These are phyloP conservation scores for Glossosoma conforme DNA, from an alignment of 1,140 invertebrate genomes.

Conservation along the genomic window DNA sequence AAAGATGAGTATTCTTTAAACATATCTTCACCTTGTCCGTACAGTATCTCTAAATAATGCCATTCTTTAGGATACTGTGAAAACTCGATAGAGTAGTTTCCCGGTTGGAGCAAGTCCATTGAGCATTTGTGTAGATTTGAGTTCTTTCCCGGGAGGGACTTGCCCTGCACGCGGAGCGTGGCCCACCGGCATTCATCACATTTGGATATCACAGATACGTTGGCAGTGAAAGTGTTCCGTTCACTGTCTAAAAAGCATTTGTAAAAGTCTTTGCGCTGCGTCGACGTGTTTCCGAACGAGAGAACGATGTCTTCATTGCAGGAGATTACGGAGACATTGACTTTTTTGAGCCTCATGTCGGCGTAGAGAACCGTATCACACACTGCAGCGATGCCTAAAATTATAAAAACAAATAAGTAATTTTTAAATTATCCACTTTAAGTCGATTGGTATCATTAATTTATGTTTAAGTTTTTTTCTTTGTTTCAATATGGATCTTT, in stretches of 20 bases:
- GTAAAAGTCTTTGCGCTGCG: slow-evolving; percentile 35
- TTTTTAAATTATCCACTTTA: too few relatives aligned
- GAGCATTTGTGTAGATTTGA: slow-evolving; percentile 38
- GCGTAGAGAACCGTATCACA: slow-evolving; percentile 53
- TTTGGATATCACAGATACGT: slow-evolving; percentile 27
- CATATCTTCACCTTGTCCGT: slow-evolving; percentile 29
- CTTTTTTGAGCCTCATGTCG: slow-evolving; percentile 49
- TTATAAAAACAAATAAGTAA: too few relatives aligned
- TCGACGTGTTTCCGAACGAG: slow-evolving; percentile 37
- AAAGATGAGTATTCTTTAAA: neutral
- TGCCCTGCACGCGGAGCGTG: slow-evolving; percentile 38
- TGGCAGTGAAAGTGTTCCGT: slow-evolving; percentile 24
- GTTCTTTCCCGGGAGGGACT: slow-evolving; percentile 40
- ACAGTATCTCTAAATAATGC: slow-evolving; percentile 52
- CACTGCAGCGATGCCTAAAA: slow-evolving; percentile 45
- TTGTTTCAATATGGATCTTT: too few relatives aligned
- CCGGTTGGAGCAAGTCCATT: slow-evolving; percentile 35
- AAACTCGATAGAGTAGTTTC: slow-evolving; percentile 43
- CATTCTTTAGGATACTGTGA: slow-evolving; percentile 51
- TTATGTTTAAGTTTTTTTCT: too few relatives aligned
- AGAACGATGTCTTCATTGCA: slow-evolving; percentile 35
- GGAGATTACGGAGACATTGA: slow-evolving; percentile 34
- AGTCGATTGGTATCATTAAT: too few relatives aligned
- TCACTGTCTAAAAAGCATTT: slow-evolving; percentile 34
- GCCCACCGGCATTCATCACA: slow-evolving; percentile 31